Evolutionary conservation across 2,888 invertebrate species (phyloP), one percentile per base, ranked within the genome.

Genomic region (Chydorus sphaericus): DNA sequence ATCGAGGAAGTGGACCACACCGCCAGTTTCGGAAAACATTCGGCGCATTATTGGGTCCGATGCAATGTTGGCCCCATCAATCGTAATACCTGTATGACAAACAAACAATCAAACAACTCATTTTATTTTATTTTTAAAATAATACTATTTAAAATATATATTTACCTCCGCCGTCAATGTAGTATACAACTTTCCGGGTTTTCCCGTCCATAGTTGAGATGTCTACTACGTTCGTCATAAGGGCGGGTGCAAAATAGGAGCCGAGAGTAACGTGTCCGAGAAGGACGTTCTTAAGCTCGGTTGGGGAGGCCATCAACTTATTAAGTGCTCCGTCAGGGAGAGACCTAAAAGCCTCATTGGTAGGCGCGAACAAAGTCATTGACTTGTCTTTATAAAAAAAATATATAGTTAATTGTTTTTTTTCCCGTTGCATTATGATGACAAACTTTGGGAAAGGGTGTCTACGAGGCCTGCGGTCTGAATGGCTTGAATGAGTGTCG

Each of bases 281-380:
- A 23, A 44, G 20, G n/a, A 44, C 44, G 26, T 28, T 23, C 18
- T 23, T 44, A 23, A 44, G 10, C 10, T 44, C 44, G 14, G 23
- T 28, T 10, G 44, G 44, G n/a, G 26, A 1, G 44, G 44, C 44
- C 26, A 44, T 23, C 26, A 44, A 7, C n/a, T 28, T 44, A 4
- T 23, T 28, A 14, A 44, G 57, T 38, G 62, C 60, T 10, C 64
- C 64, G 8, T 62, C 51, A 2, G 51, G 39, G 11, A 39, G n/a
- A 4, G 72, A 73, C 58, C 72, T 66, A 59, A 74, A 72, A 5
- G 73, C 73, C 50, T 67, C 63, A 59, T 75, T 71, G 29, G 69
- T 65, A 1, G 75, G 75, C 1, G 69, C 72, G 60, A 75, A 74
- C 18, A 74, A 65, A 0, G 74, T 75, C 63, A 66, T 71, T 0